These are phyloP conservation scores for Galeopterus variegatus DNA, from an alignment of 2,113 vertebrate species.

Conservation along the genomic window DNA sequence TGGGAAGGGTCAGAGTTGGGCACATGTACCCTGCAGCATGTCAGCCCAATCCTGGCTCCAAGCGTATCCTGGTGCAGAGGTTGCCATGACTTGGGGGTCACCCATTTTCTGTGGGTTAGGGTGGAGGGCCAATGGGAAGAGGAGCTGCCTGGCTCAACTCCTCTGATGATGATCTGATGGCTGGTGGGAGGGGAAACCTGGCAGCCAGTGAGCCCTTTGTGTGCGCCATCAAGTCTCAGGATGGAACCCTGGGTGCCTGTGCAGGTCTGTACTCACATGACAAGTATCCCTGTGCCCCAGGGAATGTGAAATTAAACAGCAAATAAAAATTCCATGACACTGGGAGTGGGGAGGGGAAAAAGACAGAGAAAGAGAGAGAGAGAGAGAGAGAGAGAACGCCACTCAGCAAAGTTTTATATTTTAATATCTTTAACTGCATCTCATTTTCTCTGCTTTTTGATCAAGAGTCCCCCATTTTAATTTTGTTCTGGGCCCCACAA, in stretches of 20 bases:
- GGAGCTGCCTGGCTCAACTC: neutral
- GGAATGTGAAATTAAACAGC: neutral
- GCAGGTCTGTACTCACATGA: neutral
- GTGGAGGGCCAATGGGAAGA: neutral
- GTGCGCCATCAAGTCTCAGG: neutral
- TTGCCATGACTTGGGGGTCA: neutral
- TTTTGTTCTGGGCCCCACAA: neutral
- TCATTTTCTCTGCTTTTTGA: neutral
- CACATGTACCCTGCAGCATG: accelerated
- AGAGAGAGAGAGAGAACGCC: neutral
- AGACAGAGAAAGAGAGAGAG: neutral
- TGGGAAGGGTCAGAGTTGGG: neutral
- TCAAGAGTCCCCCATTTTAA: neutral
- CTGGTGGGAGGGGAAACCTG: neutral
- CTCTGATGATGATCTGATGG: neutral
- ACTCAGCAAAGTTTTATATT: neutral
- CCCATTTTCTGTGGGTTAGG: neutral
- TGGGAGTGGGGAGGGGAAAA: too few relatives aligned
- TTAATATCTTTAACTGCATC: neutral
- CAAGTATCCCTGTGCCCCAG: neutral
- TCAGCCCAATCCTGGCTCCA: neutral
- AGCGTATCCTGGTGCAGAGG: neutral
- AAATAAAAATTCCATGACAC: neutral
- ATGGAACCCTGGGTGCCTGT: too few relatives aligned
- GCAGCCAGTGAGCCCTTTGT: neutral